Evolutionary conservation across 2,797 vertebrate genomes (phyloP).

Genomic region (Lacerta viridis): DNA sequence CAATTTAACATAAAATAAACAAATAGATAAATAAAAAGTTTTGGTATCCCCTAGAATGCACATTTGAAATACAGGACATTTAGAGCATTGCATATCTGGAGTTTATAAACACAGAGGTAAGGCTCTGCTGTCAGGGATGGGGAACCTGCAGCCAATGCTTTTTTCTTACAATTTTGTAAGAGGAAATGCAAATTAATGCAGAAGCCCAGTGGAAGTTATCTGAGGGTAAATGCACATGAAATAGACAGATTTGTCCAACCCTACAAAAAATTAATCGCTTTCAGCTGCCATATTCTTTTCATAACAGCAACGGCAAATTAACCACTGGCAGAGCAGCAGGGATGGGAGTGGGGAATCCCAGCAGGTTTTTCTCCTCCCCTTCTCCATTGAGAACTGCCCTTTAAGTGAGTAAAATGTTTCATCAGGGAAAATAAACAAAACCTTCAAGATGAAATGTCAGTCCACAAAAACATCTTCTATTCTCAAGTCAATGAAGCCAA

Average conservation of each 20-base stretch:
- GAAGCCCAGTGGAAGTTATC: neutral
- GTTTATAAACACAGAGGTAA: neutral
- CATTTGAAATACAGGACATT: neutral
- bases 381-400: constrained; percentile 1
- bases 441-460: constrained; percentile 11
- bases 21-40: too few species aligned
- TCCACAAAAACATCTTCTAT: constrained; percentile 6
- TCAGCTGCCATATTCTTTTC: neutral
- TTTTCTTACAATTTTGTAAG: too few species aligned
- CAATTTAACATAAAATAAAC: too few species aligned
- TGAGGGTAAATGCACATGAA: neutral
- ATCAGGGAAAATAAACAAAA: neutral
- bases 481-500: neutral
- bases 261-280: neutral
- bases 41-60: neutral
- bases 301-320: neutral
- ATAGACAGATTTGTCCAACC: neutral
- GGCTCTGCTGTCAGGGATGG: too few species aligned
- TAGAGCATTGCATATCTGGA: too few species aligned
- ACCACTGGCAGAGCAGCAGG: neutral
- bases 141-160: too few species aligned
- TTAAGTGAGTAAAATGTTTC: constrained; percentile 21
- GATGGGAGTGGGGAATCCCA: neutral
- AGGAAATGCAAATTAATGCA: too few species aligned
- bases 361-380: neutral